Conservation (phyloP, 2,113 vertebrate species). For the Burhinus oedicnemus region DNA sequence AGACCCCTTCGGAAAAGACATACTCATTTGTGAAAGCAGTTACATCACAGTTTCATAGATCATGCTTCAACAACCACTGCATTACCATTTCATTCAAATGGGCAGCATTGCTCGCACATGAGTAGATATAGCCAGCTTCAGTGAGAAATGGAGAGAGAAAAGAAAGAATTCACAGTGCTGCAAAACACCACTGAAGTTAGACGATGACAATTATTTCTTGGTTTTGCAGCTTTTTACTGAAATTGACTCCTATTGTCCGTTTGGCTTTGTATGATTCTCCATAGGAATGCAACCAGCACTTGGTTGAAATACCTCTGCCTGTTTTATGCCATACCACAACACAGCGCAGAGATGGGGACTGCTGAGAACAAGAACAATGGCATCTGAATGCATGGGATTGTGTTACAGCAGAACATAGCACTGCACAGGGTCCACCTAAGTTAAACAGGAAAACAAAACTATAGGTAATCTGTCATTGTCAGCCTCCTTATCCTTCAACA, state of each 20-base stretch:
- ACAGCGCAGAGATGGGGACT: not conserved
- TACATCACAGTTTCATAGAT: slow-evolving; percentile 9
- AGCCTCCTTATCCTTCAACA: slow-evolving; percentile 23
- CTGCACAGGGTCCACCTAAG: slow-evolving; percentile 23
- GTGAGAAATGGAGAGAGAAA: not conserved
- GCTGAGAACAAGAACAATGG: slow-evolving; percentile 1
- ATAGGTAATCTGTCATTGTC: slow-evolving; percentile 67
- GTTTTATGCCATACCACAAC: not conserved
- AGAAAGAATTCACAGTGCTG: not conserved
- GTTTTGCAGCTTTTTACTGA: not conserved
- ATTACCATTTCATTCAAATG: slow-evolving; percentile 3
- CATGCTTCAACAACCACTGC: slow-evolving; percentile 39
- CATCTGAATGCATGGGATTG: not conserved
- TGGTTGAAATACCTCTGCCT: not conserved
- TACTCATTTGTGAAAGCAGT: not conserved
- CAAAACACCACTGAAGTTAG: not conserved
- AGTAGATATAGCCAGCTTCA: not conserved
- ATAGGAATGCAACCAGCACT: not conserved
- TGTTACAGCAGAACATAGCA: slow-evolving; percentile 11
- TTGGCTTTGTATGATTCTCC: not conserved
- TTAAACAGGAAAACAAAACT: slow-evolving; percentile 57
- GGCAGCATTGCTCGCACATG: not conserved
- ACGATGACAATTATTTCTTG: not conserved
- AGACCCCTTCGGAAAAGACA: slow-evolving; percentile 38
- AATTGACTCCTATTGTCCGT: not conserved